These are phyloP conservation scores for Drymodes brunneopygia DNA, from an alignment of 2,113 vertebrate genomes.

Conservation along the genomic window DNA sequence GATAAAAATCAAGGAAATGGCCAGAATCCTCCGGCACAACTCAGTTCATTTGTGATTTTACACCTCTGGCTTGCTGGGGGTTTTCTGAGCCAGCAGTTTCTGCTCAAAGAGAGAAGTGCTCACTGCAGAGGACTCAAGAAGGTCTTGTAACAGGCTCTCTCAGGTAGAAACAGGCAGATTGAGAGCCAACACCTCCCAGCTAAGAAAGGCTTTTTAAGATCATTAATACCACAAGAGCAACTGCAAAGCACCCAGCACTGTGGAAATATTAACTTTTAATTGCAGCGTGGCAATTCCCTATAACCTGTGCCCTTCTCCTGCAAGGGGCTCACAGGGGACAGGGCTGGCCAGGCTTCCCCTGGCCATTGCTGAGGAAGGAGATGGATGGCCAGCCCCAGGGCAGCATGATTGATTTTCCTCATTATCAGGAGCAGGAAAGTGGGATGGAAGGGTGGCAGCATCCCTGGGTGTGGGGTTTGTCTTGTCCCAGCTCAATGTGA, in stretches of 20 bases:
- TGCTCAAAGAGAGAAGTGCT: neutral
- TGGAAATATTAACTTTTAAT: neutral
- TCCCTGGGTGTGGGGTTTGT: neutral
- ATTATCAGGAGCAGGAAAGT: neutral
- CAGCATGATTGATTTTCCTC: neutral
- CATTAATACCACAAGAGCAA: neutral
- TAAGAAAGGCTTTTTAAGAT: neutral
- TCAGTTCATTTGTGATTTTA: neutral
- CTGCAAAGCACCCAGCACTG: neutral
- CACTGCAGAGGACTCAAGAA: neutral
- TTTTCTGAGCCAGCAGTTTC: neutral
- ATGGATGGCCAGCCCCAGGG: neutral
- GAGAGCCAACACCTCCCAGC: neutral
- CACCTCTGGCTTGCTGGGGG: neutral
- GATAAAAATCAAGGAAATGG: neutral
- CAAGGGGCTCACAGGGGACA: neutral
- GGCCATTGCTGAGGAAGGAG: neutral
- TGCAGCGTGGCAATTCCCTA: neutral
- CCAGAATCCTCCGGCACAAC: neutral
- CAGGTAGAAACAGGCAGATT: neutral
- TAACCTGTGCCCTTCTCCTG: neutral
- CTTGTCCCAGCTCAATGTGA: accelerated
- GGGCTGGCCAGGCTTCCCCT: neutral
- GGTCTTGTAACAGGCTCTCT: neutral
- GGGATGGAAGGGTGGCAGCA: neutral